Evolutionary conservation across 2,113 vertebrate genomes (phyloP).

Genomic region (Hemicordylus capensis): DNA sequence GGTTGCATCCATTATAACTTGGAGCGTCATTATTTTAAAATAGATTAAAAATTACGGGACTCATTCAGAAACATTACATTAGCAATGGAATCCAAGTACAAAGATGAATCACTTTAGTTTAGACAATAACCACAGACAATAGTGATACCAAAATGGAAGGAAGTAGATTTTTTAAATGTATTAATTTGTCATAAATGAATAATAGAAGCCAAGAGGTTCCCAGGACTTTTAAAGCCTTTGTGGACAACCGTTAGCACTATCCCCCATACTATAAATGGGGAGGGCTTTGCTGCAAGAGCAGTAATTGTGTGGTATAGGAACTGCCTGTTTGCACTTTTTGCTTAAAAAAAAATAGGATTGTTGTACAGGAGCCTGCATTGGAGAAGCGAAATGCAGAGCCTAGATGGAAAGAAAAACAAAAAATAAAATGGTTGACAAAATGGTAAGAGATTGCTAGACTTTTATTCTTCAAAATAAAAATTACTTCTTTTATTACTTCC

Average conservation of each 20-base stretch:
- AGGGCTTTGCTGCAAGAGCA: background rate
- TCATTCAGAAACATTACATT: slow-evolving; percentile 1
- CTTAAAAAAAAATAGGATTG: background rate
- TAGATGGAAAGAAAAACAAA: too few relatives aligned
- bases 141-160: background rate
- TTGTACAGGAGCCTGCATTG: background rate
- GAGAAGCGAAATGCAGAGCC: background rate
- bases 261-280: background rate
- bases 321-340: background rate
- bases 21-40: background rate
- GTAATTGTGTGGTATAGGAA: background rate
- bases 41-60: background rate
- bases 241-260: background rate
- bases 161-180: background rate
- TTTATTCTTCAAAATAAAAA: too few relatives aligned
- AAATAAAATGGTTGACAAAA: background rate
- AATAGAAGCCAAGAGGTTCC: background rate
- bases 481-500: too few relatives aligned
- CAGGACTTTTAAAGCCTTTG: background rate
- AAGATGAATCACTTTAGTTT: background rate
- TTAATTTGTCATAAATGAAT: background rate
- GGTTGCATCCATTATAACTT: background rate
- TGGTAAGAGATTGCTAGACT: too few relatives aligned
- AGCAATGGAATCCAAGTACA: background rate
- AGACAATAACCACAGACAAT: background rate